These are phyloP conservation scores for Enteromius thamalakanensis DNA, from an alignment of 2,797 vertebrate species.

Conservation along the genomic window DNA sequence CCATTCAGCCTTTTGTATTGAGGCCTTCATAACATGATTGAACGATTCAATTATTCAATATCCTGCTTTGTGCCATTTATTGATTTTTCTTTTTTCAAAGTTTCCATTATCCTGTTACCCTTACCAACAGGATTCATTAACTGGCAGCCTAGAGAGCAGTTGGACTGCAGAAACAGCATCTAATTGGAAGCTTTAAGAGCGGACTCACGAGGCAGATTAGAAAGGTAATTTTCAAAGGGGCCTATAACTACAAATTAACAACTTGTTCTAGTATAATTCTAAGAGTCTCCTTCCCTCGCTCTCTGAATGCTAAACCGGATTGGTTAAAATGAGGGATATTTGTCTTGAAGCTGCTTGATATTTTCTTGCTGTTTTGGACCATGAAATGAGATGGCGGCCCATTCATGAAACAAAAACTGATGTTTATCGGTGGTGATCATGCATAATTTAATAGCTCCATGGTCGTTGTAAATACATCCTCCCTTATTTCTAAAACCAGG, in stretches of 20 bases:
- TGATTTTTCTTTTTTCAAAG: slow-evolving; percentile 49
- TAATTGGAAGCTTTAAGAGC: background rate
- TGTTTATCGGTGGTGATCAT: slow-evolving; percentile 53
- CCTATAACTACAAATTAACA: background rate
- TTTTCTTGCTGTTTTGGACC: slow-evolving; percentile 29
- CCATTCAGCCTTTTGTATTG: slow-evolving; percentile 52
- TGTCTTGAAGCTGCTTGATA: background rate
- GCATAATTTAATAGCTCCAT: slow-evolving; percentile 64
- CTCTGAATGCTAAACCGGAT: slow-evolving; percentile 11
- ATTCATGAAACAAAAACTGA: slow-evolving; percentile 59
- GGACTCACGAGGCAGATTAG: background rate
- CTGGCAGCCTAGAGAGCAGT: slow-evolving; percentile 25
- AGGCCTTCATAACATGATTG: slow-evolving; percentile 57
- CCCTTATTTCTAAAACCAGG: slow-evolving; percentile 61
- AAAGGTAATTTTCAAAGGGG: background rate
- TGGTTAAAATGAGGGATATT: slow-evolving; percentile 2
- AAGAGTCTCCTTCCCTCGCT: background rate
- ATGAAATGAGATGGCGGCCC: slow-evolving; percentile 34
- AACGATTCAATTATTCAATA: slow-evolving; percentile 62
- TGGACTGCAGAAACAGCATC: background rate
- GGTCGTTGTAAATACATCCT: slow-evolving; percentile 65
- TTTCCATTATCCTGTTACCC: slow-evolving; percentile 55
- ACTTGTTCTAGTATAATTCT: background rate
- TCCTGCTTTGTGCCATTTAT: slow-evolving; percentile 57
- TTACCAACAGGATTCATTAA: slow-evolving; percentile 55